phyloP scores from a whole-genome alignment of 2,113 vertebrate genomes.

The Pseudopodoces humilis region DNA sequence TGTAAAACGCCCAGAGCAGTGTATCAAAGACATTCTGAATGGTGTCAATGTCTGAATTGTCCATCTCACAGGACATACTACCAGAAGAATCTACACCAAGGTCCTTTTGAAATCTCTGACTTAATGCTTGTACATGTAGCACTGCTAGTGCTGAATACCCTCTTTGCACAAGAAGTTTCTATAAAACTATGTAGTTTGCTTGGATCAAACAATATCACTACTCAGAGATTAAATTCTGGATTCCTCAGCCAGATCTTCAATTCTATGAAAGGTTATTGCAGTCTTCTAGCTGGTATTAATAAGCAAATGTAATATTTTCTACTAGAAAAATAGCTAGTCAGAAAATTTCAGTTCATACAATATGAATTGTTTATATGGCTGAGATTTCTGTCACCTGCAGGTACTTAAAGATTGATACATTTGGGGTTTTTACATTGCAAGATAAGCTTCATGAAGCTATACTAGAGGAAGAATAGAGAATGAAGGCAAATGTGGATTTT shows the following conservation, averaged over 20 bases:
- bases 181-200: not conserved
- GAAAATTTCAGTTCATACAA: not conserved
- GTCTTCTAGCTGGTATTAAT: not conserved
- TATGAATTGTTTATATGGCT: not conserved
- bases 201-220: not conserved
- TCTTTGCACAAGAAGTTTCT: not conserved
- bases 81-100: not conserved
- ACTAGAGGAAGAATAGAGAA: not conserved
- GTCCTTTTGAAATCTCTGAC: not conserved
- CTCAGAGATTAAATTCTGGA: not conserved
- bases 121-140: not conserved
- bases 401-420: not conserved
- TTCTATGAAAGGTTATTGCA: not conserved
- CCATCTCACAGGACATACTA: not conserved
- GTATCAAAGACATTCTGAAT: not conserved
- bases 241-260: not conserved
- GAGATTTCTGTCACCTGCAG: not conserved
- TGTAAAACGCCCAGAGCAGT: not conserved
- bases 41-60: not conserved
- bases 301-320: not conserved
- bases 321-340: not conserved
- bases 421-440: not conserved
- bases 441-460: not conserved
- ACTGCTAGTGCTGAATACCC: not conserved
- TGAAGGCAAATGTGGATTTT: not conserved